Conservation (phyloP, 2,888 invertebrate genomes). For the Hylaea fasciaria region DNA sequence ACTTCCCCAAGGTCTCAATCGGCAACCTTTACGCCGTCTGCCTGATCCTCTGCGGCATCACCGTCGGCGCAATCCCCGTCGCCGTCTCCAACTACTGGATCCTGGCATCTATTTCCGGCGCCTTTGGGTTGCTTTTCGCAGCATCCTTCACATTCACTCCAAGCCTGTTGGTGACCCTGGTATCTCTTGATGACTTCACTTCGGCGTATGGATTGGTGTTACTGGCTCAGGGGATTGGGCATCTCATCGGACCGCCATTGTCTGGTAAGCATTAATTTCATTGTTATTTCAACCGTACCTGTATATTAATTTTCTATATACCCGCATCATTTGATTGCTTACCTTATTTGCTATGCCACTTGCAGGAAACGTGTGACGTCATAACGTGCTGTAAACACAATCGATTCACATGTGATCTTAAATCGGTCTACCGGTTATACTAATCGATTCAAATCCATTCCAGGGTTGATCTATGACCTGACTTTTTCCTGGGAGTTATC, state of each 20-base stretch:
- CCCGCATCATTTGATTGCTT: no score
- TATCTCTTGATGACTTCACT: conserved; percentile 96
- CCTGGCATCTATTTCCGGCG: conserved; percentile 81
- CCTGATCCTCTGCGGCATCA: conserved; percentile 87
- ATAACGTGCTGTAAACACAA: no score
- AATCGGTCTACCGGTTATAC: no score
- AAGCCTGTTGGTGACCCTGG: conserved; percentile 93
- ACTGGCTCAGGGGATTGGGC: conserved; percentile 96
- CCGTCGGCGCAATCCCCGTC: conserved; percentile 86
- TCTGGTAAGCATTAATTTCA: conserved; percentile 87
- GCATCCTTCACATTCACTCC: conserved; percentile 97
- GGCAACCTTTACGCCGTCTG: conserved; percentile 93
- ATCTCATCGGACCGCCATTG: conserved; percentile 95
- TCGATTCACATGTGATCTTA: no score
- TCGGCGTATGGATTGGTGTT: conserved; percentile 96
- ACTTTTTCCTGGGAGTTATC: conserved; percentile 91
- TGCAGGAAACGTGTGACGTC: no score
- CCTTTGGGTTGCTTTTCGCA: conserved; percentile 96
- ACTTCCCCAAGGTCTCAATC: conserved; percentile 92
- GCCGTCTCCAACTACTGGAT: conserved; percentile 79
- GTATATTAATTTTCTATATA: no score
- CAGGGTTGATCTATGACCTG: conserved; percentile 89
- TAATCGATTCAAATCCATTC: not conserved
- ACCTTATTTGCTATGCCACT: no score
- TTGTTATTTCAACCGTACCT: not conserved